These are phyloP conservation scores for Carabus problematicus DNA, from an alignment of 2,888 invertebrate genomes.

Conservation along the genomic window DNA sequence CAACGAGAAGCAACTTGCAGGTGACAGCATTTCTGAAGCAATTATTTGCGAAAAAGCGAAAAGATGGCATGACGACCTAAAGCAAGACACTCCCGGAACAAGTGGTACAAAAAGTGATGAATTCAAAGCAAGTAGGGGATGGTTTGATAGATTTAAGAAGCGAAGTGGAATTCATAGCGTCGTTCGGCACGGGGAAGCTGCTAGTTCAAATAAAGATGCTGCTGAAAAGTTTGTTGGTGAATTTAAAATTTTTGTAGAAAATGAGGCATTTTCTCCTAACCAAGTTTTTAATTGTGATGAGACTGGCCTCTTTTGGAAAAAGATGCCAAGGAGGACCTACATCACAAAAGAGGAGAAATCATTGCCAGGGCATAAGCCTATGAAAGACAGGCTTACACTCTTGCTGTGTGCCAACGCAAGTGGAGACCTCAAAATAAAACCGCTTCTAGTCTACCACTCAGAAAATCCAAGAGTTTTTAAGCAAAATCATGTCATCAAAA, in stretches of 20 bases:
- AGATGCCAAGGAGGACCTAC: conserved; percentile 15
- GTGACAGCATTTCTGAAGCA: conserved; percentile 38
- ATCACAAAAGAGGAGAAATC: conserved; percentile 2
- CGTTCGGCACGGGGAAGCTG: conserved; percentile 2
- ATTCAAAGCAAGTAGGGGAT: conserved; percentile 2
- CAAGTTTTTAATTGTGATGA: conserved; percentile 40
- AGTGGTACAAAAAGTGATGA: conserved; percentile 6
- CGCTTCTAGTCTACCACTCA: conserved; percentile 23
- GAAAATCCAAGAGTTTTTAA: conserved; percentile 34
- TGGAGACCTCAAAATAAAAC: conserved; percentile 34
- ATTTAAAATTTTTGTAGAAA: too few species aligned
- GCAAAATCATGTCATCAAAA: too few species aligned
- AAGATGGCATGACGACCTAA: conserved; percentile 31
- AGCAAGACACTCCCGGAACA: conserved; percentile 29
- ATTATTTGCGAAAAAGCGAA: conserved; percentile 43
- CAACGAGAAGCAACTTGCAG: conserved; percentile 41
- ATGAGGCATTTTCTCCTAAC: too few species aligned
- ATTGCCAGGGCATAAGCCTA: conserved; percentile 39
- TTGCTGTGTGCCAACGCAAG: conserved; percentile 32
- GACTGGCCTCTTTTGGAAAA: conserved; percentile 10
- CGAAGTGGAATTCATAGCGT: not conserved
- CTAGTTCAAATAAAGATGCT: not conserved
- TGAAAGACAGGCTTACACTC: conserved; percentile 38
- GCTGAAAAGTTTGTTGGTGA: too few species aligned
- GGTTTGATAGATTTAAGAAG: conserved; percentile 15